Evolutionary conservation across 2,888 invertebrate genomes (phyloP), one percentile per base, ranked within the genome.

Genomic region (Cybosia mesomella): DNA sequence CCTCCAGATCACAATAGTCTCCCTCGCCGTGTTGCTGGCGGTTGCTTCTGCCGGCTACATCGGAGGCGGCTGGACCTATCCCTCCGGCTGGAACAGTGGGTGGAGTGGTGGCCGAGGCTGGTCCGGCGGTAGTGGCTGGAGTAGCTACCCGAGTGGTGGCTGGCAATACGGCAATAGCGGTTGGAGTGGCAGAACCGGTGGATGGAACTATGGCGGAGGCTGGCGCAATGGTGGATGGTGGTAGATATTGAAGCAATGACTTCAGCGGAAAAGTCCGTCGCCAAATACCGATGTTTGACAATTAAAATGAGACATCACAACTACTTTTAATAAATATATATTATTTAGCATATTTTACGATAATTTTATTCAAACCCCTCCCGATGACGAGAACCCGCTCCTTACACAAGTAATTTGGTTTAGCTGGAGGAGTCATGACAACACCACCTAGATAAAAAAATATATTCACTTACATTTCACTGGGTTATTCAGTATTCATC

Each of bases 11-110:
- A 70, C 77, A 55, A 36, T 80, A 36, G 13, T 81, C 28, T 70
- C 84, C 21, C 77, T 91, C 77, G 68, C 75, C n/a, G 79, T 83
- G 34, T 21, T 88, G 60, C 49, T 89, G 72, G 79, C 87, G 64
- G 66, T 79, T 39, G 85, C 83, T n/a, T 83, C 87, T 0, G 92
- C 91, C 0, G 90, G 91, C 61, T 81, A 83, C 80, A 69, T 84
- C 72, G 68, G 76, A 39, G 74, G 77, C n/a, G 82, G 85, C 34
- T 82, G 83, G 82, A 73, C 71, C 9, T 64, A 71, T 0, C 77
- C 75, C 8, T 59, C 66, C 11, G 72, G 62, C 64, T 53, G 58
- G 63, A 3, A 66, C 73, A n/a, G 75, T 11, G 64, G 64, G 65
- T 57, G 61, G 65, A 4, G 67, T 66, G 18, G 79, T n/a, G 58